phyloP scores from a whole-genome alignment of 1,140 invertebrate genomes.

The Drosophila auraria region DNA sequence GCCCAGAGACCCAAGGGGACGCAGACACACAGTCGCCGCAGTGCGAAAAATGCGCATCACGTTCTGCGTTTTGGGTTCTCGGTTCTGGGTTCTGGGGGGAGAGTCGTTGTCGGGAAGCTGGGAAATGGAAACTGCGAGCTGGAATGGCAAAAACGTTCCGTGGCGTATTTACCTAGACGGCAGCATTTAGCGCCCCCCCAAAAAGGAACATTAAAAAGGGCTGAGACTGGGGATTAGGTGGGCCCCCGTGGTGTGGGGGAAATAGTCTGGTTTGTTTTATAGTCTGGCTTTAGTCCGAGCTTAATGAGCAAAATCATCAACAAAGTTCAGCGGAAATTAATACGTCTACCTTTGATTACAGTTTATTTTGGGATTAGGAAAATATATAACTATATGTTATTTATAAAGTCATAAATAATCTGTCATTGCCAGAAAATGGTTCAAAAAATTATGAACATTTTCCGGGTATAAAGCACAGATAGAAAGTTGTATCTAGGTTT shows the following conservation, averaged over 20 bases:
- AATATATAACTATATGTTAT: slow-evolving; percentile 1
- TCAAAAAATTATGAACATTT: slow-evolving; percentile 25
- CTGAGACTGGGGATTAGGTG: slow-evolving; percentile 21
- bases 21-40: slow-evolving; percentile 47
- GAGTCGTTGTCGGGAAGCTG: slow-evolving; percentile 7
- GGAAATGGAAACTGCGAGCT: slow-evolving; percentile 15
- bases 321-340: slow-evolving; percentile 33
- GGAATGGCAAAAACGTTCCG: slow-evolving; percentile 49
- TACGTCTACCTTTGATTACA: slow-evolving; percentile 15
- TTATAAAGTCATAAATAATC: slow-evolving; percentile 9
- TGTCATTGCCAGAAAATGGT: slow-evolving; percentile 32
- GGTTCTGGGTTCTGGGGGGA: slow-evolving; percentile 23
- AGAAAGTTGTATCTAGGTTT: slow-evolving; percentile 12
- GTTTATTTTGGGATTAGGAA: not conserved
- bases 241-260: not conserved
- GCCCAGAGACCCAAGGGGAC: slow-evolving; percentile 19
- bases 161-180: slow-evolving; percentile 70
- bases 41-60: slow-evolving; percentile 82
- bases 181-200: slow-evolving; percentile 56
- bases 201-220: slow-evolving; percentile 53
- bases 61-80: slow-evolving; percentile 72
- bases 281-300: slow-evolving; percentile 17
- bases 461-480: slow-evolving; percentile 21
- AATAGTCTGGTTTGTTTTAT: slow-evolving; percentile 7
- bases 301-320: slow-evolving; percentile 47